Evolutionary conservation across 2,113 vertebrate genomes (phyloP).

Genomic region (Carettochelys insculpta): DNA sequence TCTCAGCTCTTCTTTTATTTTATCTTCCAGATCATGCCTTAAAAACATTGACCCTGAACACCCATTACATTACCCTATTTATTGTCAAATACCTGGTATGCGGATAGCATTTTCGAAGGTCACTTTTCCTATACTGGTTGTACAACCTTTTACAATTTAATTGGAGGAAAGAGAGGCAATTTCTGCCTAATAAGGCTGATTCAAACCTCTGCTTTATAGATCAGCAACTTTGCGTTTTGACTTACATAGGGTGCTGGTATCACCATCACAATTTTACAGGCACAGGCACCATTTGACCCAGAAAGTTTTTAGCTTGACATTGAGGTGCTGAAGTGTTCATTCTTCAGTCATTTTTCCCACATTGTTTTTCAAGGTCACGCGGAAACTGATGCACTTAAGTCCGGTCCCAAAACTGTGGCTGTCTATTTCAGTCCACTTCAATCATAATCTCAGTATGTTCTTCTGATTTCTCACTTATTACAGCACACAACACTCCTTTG

Average conservation of each 20-base stretch:
- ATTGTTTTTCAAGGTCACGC: not conserved
- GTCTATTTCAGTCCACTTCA: not conserved
- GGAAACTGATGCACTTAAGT: not conserved
- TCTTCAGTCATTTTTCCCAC: not conserved
- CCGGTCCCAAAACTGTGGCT: not conserved
- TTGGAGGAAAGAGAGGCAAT: not conserved
- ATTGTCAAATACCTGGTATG: not conserved
- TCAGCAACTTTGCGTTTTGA: not conserved
- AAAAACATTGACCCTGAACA: not conserved
- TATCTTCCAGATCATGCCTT: not conserved
- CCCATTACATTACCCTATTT: fast-evolving
- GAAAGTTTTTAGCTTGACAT: not conserved
- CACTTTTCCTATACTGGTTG: not conserved
- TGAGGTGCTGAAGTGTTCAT: not conserved
- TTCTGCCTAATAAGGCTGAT: not conserved
- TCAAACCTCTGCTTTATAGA: not conserved
- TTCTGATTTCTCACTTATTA: not conserved
- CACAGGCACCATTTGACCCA: not conserved
- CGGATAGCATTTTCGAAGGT: not conserved
- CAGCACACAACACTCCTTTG: not conserved
- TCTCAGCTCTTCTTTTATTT: not conserved
- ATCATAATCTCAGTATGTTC: not conserved
- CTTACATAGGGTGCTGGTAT: not conserved
- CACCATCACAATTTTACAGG: not conserved
- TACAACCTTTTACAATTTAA: not conserved